Evolutionary conservation across 2,113 vertebrate genomes (phyloP).

Genomic region (Pachycephala philippinensis): DNA sequence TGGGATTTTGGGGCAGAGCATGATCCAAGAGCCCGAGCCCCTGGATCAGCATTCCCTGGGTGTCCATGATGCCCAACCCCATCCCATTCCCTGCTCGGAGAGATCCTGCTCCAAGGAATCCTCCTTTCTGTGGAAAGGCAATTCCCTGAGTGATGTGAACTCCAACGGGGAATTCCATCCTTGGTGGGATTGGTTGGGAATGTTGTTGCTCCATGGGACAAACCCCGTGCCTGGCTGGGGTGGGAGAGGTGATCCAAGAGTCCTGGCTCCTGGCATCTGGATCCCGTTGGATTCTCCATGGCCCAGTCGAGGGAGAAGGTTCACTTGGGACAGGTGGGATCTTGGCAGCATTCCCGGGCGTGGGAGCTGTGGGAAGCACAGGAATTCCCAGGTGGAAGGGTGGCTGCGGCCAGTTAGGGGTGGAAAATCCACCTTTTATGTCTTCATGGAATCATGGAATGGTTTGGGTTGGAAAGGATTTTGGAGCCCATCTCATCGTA

Average conservation of each 20-base stretch:
- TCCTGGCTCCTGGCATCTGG: neutral
- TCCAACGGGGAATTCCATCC: neutral
- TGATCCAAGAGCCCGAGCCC: neutral
- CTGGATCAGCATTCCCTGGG: neutral
- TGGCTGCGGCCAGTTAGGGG: neutral
- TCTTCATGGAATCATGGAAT: rapidly evolving
- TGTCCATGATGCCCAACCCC: neutral
- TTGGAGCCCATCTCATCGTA: neutral
- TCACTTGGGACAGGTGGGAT: rapidly evolving
- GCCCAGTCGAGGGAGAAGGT: neutral
- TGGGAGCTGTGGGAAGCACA: neutral
- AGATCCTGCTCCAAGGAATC: neutral
- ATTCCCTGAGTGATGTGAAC: neutral
- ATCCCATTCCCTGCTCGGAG: neutral
- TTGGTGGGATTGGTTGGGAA: neutral
- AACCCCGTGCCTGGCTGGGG: rapidly evolving
- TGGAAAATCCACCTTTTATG: no score
- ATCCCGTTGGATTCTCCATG: neutral
- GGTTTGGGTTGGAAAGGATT: neutral
- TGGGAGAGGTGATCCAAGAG: rapidly evolving
- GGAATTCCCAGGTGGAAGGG: neutral
- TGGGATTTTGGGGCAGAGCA: neutral
- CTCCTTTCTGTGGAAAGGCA: neutral
- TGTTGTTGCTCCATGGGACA: neutral
- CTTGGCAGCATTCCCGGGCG: neutral